Evolutionary conservation across 2,113 vertebrate genomes (phyloP), one percentile per base, ranked within the genome.

Genomic region (Vireo altiloquus): DNA sequence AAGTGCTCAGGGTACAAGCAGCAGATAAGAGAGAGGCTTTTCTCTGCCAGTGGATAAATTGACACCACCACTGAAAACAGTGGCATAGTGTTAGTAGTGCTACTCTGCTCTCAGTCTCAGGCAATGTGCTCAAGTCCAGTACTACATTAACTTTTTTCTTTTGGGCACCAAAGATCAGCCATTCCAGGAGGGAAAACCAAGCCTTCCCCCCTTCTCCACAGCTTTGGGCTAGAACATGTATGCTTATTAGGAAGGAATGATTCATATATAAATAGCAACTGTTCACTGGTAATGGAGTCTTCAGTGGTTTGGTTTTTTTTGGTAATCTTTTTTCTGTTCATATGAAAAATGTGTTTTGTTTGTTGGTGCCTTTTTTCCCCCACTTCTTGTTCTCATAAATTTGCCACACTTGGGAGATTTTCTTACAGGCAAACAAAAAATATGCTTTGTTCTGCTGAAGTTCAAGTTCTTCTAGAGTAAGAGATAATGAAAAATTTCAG

Each of bases 11-110:
- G 33, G 39, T 78, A 23, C 14, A 63, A 81, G 39, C 31, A 82
- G 46, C 37, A 92, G 79, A 31, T 85, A 81, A 50, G 9, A 64
- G 40, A 61, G 31, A 68, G 24, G 16, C 79, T 89, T 90, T 92
- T 83, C 53, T 85, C 42, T 74, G 27, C 56, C 56, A 16, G 50
- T 37, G 63, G n/a, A 27, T 70, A 46, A 80, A 66, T 46, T 21
- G 60, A 70, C 35, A 60, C 42, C 23, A 6, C 37, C 30, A 17
- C 39, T 65, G 82, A 76, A 80, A 72, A 54, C 60, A 63, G 63
- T 28, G 53, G 33, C 44, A 46, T 23, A 72, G 39, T 1, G 0
- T 79, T n/a, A 71, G 52, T 11, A 81, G 19, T 80, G 76, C 37
- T 60, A 6, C 4, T 1, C 18, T 42, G 23, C 42, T 95, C 28